Base-by-base conservation (phyloP, 1,140 invertebrate genomes). In the Leguminivora glycinivorella region DNA sequence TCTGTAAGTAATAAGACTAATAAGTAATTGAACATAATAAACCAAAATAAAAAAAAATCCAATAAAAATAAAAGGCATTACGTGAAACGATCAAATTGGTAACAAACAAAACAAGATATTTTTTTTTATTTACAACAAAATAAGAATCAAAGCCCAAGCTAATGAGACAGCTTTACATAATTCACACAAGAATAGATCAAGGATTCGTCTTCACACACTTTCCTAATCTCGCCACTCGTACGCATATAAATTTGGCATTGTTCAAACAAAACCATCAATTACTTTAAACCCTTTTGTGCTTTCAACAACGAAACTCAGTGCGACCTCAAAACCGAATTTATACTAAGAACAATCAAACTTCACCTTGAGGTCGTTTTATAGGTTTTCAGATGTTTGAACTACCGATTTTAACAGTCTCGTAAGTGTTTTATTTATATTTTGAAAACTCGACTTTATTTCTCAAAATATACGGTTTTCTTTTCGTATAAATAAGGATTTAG, bases 321-420 rank as follows among this genome's bases (percentile, higher is more conserved):
- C 25, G 26, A 25, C 66, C 38, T 67, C 66, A 43, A 67, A 67
- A 43, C 66, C 29, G 34, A 26, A 34, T 67, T 67, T 67, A 67
- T 6, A 34, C 29, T 19, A 43, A 40, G 38, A 67, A 67, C 66
- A 67, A 67, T 67, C 34, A 67, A 67, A 67, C 66, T 67, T 40
- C 29, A 67, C 66, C 66, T 67, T 67, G 66, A 34, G 38, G 2
- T 2, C 19, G 10, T 67, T 43, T 67, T 67, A 38, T 40, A 34
- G 25, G n/a, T 67, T 52, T 52, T 22, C 47, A 52, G 47, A 52
- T 52, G 22, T 52, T 52, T 52, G 17, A 19, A 52, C 47, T 47
- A 47, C 19, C 10, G 2, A 9, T 5, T 47, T 47, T 52, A 22
- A 52, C 1, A 52, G 22, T 9, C 19, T 52, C 47, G 17, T 3